Percentiles rank a stretch among this genome's conserved stretches.
phyloP scores from a whole-genome alignment of 1,140 invertebrate genomes.

The Papilio polytes region DNA sequence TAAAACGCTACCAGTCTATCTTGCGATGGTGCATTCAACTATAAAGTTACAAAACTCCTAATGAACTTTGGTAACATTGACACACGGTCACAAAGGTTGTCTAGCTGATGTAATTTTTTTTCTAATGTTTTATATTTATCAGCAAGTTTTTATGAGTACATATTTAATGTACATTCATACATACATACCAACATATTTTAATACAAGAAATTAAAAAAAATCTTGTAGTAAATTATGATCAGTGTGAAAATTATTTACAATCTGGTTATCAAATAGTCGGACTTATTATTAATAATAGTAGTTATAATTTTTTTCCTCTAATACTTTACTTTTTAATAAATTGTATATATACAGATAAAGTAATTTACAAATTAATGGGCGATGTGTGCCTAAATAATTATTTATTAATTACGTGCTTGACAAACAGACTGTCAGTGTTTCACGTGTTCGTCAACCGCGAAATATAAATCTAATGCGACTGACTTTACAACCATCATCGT shows the following conservation, averaged over 20 bases:
- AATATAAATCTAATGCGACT: conserved; percentile 47
- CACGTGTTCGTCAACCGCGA: conserved; percentile 40
- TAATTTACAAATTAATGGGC: no score
- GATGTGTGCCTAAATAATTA: no score
- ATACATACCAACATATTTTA: no score
- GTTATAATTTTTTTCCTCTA: no score
- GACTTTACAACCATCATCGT: conserved; percentile 46
- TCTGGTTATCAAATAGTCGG: no score
- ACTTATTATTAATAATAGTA: no score
- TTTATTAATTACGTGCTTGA: not conserved
- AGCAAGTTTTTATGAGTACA: not conserved
- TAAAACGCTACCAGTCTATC: conserved; percentile 34
- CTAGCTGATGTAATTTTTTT: not conserved
- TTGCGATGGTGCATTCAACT: conserved; percentile 10
- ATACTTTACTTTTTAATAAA: no score
- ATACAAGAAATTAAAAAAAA: no score
- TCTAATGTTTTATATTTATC: not conserved
- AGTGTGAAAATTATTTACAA: no score
- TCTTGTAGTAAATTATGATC: no score
- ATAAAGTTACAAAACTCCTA: conserved; percentile 38
- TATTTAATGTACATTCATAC: not conserved
- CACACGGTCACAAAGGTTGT: conserved; percentile 10
- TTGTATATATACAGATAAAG: no score
- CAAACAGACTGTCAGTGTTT: not conserved
- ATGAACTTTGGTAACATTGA: conserved; percentile 29